These are phyloP conservation scores for Heliconius congener DNA, from an alignment of 1,140 invertebrate species.

Conservation along the genomic window DNA sequence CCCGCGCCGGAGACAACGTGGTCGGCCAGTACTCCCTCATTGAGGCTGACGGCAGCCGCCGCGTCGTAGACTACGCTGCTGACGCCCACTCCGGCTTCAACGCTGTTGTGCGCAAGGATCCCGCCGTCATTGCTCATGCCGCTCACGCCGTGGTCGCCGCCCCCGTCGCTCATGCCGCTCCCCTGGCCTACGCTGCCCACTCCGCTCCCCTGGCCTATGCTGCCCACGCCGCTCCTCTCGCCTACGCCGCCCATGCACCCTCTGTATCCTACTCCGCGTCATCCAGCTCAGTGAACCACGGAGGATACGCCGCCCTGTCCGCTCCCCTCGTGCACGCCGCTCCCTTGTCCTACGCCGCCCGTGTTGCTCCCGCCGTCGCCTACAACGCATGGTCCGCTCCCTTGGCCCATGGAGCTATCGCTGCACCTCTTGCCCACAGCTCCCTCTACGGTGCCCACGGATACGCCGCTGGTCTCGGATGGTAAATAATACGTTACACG, in stretches of 20 bases:
- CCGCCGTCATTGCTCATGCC: slow-evolving; percentile 44
- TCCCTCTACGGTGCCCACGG: slow-evolving; percentile 21
- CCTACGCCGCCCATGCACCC: slow-evolving; percentile 38
- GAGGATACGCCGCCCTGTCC: background rate
- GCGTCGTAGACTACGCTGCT: slow-evolving; percentile 77
- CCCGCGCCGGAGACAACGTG: slow-evolving; percentile 81
- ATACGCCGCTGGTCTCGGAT: background rate
- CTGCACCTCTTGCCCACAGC: slow-evolving; percentile 41
- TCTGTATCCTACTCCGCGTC: slow-evolving; percentile 4
- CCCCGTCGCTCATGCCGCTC: slow-evolving; percentile 38
- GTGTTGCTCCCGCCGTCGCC: slow-evolving; percentile 44
- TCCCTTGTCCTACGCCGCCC: background rate
- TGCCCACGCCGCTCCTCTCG: slow-evolving; percentile 26
- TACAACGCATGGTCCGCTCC: slow-evolving; percentile 48
- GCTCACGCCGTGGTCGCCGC: slow-evolving; percentile 41
- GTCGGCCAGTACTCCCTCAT: slow-evolving; percentile 78
- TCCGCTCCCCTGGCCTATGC: slow-evolving; percentile 43
- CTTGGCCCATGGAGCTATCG: slow-evolving; percentile 37
- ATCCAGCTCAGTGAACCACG: slow-evolving; percentile 9
- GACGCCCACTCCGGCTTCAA: slow-evolving; percentile 77
- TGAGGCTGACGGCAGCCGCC: slow-evolving; percentile 76
- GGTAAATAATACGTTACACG: background rate
- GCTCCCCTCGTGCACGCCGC: slow-evolving; percentile 1
- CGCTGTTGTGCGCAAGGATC: slow-evolving; percentile 77
- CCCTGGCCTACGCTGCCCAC: slow-evolving; percentile 39